Evolutionary conservation across 2,797 vertebrate species (phyloP), one percentile per base, ranked within the genome.

Genomic region (Falco columbarius): DNA sequence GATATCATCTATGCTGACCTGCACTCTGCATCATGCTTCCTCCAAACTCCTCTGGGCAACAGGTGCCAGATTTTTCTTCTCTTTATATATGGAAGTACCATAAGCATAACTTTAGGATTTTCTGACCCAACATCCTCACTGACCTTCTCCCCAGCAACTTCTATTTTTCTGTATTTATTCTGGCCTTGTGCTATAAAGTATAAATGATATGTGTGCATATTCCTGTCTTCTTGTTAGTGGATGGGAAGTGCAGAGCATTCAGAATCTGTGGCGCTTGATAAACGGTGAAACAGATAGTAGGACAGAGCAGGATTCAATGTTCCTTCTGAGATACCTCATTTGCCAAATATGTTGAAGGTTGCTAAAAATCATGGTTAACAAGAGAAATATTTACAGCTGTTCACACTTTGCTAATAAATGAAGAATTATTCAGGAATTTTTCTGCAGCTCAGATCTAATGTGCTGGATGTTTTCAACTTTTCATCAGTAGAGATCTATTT

Each of bases 31-130:
- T 47, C 2, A 6, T 34, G 16, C 44, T 86, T 88, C 75, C 61
- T 62, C 54, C 54, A 51, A 40, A 21, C 7, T 44, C 46, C 17
- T 54, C 49, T 49, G 72, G 47, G 65, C 93, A 54, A 19, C 61
- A 90, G 65, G 19, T 81, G 27, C 38, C 58, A 88, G 75, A 93
- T 91, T 95, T 40, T 91, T 36, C 42, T 66, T 90, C 54, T 93
- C 14, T 61, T 81, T 89, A 27, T 30, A 30, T 18, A 72, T 75
- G 24, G 62, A 88, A 89, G 14, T 1, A 3, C 38, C 22, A 13
- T 24, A 61, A 72, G 27, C 52, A 26, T 86, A 88, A 90, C 10
- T 11, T 62, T 61, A 42, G 46, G 42, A 84, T 75, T 93, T 88
- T 93, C 29, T 85, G n/a, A 76, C 56, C 47, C 56, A 24, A 22